Evolutionary conservation across 2,888 invertebrate species (phyloP), one percentile per base, ranked within the genome.

Genomic region (Cyaniris semiargus): DNA sequence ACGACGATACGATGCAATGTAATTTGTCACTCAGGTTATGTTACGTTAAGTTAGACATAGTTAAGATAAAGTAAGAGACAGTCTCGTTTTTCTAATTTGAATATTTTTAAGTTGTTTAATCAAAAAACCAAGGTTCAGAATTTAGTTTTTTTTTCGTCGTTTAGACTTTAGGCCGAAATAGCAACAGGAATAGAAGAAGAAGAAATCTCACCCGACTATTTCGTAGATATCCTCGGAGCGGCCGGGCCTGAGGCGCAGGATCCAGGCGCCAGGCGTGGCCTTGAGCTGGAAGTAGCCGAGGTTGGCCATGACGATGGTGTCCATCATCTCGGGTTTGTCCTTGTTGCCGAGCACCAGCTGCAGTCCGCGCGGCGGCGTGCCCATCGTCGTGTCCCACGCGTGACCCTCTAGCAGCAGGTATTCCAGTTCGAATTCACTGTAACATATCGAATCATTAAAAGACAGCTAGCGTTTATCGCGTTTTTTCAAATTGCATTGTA

Each of bases 231-330:
- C 99, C 1, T 96, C 95, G 3, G 99, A 99, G 81, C 98, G 95
- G 7, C 99, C 99, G 74, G 98, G 98, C 48, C 99, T 94, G 5
- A 99, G 94, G 6, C 96, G 95, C 79, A 99, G 90, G 31, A 97
- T 93, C 99, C 99, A 99, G 13, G 98, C 97, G 0, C 99, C 99
- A 1, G 99, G 99, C 89, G 98, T 98, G 0, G 99, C 99, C 92
- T 99, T 99, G 48, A 99, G 94, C 92, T 94, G 94, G 94, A 99
- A 99, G 92, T 99, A 99, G 18, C 99, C 99, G 83, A 99, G 95
- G 92, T 99, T 99, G 7, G 99, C 99, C 99, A 99, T 99, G n/a
- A 99, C 99, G 83, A 99, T 99, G 23, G 99, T 99, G 90, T 99
- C 99, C 82, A 98, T 97, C 81, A 96, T 95, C 7, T 96, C 95